Conservation (phyloP, 2,797 vertebrate genomes). For the Anabas testudineus region DNA sequence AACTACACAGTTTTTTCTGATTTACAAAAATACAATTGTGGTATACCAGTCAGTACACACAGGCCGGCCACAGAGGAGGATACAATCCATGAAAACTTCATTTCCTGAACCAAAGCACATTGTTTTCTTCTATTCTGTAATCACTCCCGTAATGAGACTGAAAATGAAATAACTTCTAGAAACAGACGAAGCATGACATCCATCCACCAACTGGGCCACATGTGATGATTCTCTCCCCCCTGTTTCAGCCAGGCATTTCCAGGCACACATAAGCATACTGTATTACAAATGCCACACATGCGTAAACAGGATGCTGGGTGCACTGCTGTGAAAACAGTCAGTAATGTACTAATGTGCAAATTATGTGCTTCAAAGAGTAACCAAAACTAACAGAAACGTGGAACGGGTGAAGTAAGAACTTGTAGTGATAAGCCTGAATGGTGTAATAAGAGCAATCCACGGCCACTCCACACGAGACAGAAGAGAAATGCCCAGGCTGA, state of each 20-base stretch:
- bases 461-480: constrained; percentile 62
- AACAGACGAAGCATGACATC: constrained; percentile 49
- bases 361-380: constrained; percentile 42
- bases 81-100: constrained; percentile 59
- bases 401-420: constrained; percentile 39
- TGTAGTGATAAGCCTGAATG: constrained; percentile 56
- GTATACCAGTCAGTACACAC: constrained; percentile 13
- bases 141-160: constrained; percentile 64
- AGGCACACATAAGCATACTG: constrained; percentile 4
- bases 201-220: constrained; percentile 25
- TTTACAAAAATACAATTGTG: constrained; percentile 22
- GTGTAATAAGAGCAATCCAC: constrained; percentile 66
- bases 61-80: constrained; percentile 29
- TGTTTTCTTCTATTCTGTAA: constrained; percentile 48
- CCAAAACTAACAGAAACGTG: constrained; percentile 45
- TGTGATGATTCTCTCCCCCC: constrained; percentile 12
- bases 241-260: constrained; percentile 31
- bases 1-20: constrained; percentile 1
- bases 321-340: constrained; percentile 6
- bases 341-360: constrained; percentile 50
- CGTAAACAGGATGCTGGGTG: constrained; percentile 3
- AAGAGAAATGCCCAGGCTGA: constrained; percentile 61
- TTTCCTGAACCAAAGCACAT: constrained; percentile 61
- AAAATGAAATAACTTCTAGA: constrained; percentile 49
- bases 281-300: constrained; percentile 7